A percentile compares a stretch with the other conserved stretches of the same genome.
phyloP scores from a whole-genome alignment of 2,797 vertebrate genomes.

The Anisognathus igniventris region DNA sequence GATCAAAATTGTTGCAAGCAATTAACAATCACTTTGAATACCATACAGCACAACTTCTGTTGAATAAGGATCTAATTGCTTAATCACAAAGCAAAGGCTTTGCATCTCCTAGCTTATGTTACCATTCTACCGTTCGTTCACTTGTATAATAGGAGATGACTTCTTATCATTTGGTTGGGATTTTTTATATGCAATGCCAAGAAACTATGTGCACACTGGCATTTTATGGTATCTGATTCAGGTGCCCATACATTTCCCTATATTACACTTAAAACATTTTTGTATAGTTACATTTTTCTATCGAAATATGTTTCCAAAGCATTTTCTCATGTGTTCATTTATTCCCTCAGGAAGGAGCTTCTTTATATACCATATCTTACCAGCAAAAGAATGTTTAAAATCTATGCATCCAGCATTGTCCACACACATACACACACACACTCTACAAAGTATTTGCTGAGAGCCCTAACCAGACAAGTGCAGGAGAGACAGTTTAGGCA shows the following conservation, averaged over 20 bases:
- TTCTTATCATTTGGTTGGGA: neutral
- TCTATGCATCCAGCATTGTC: neutral
- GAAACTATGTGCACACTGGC: neutral
- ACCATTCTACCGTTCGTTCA: neutral
- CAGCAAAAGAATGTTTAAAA: conserved; percentile 44
- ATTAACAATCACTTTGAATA: conserved; percentile 35
- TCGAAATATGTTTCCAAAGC: neutral
- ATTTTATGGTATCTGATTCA: neutral
- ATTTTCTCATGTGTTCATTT: neutral
- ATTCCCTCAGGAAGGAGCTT: neutral
- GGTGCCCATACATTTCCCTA: neutral
- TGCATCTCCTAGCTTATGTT: neutral
- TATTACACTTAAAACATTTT: neutral
- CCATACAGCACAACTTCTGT: neutral
- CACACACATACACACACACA: neutral
- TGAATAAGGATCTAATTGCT: conserved; percentile 13
- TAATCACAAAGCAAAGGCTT: conserved; percentile 6
- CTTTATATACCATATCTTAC: neutral
- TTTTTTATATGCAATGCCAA: neutral
- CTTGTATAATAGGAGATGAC: neutral
- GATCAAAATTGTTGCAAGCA: neutral
- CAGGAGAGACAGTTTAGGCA: conserved; percentile 64
- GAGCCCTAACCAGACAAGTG: conserved; percentile 60
- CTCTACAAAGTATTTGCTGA: conserved; percentile 61
- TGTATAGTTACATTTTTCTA: neutral